phyloP scores from a whole-genome alignment of 2,113 vertebrate species.

The Athene cunicularia region DNA sequence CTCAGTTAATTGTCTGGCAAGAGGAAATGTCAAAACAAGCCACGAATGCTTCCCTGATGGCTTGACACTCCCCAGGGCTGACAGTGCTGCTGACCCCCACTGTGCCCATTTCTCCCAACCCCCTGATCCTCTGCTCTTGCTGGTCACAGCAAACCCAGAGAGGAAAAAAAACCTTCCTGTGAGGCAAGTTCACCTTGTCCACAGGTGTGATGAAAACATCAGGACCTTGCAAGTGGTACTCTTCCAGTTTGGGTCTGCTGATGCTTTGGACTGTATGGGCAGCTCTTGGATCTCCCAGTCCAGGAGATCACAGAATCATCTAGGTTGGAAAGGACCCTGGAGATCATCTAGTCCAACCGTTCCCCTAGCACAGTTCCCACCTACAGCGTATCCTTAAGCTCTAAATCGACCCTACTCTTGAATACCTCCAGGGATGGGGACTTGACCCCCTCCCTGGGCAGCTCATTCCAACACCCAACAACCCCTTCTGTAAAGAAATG shows the following conservation, averaged over 20 bases:
- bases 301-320: neutral
- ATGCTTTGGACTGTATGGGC: neutral
- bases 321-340: too few species aligned
- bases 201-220: neutral
- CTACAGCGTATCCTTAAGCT: too few species aligned
- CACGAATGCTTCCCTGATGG: neutral
- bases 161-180: neutral
- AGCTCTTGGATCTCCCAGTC: neutral
- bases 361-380: too few species aligned
- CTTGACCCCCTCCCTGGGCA: too few species aligned
- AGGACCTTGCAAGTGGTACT: neutral
- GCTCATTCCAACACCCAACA: too few species aligned
- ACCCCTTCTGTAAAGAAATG: too few species aligned
- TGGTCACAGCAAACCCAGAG: neutral
- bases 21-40: conserved; percentile 52
- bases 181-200: neutral
- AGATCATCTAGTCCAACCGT: too few species aligned
- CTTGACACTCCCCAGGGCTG: neutral
- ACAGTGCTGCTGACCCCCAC: neutral
- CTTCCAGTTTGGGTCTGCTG: neutral
- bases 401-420: too few species aligned
- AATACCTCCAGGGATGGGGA: too few species aligned
- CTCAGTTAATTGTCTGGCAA: conserved; percentile 51
- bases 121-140: neutral
- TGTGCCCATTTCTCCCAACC: neutral